These are phyloP conservation scores for Stomatorhinus ivindoensis DNA, from an alignment of 2,113 vertebrate species.

Conservation along the genomic window DNA sequence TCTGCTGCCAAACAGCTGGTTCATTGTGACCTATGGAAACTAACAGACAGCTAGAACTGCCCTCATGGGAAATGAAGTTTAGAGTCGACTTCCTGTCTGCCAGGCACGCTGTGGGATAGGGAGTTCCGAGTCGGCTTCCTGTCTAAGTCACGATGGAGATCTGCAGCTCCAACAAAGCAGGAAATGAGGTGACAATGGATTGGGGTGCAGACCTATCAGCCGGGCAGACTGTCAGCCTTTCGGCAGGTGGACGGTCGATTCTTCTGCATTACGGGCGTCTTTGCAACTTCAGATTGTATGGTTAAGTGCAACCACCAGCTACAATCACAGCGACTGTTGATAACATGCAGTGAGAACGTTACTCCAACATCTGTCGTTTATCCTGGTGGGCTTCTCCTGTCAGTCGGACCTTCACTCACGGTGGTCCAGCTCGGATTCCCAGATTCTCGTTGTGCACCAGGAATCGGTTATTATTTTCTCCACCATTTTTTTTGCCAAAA, in stretches of 20 bases:
- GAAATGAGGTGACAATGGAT: not conserved
- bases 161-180: not conserved
- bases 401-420: not conserved
- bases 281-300: not conserved
- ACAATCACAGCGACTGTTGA: not conserved
- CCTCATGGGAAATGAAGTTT: conserved; percentile 15
- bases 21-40: not conserved
- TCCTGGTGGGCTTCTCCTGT: not conserved
- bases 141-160: not conserved
- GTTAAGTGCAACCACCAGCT: not conserved
- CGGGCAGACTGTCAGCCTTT: not conserved
- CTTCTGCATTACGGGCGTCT: not conserved
- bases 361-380: not conserved
- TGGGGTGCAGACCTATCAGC: not conserved
- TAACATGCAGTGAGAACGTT: not conserved
- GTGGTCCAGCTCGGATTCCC: not conserved
- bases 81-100: conserved; percentile 14
- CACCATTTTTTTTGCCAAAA: not conserved
- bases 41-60: not conserved
- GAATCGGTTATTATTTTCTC: not conserved
- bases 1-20: not conserved
- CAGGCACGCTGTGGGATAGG: not conserved
- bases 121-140: conserved; percentile 13
- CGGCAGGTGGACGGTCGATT: not conserved
- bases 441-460: not conserved